phyloP scores from a whole-genome alignment of 2,888 invertebrate species.

The Drosophila kokeensis region DNA sequence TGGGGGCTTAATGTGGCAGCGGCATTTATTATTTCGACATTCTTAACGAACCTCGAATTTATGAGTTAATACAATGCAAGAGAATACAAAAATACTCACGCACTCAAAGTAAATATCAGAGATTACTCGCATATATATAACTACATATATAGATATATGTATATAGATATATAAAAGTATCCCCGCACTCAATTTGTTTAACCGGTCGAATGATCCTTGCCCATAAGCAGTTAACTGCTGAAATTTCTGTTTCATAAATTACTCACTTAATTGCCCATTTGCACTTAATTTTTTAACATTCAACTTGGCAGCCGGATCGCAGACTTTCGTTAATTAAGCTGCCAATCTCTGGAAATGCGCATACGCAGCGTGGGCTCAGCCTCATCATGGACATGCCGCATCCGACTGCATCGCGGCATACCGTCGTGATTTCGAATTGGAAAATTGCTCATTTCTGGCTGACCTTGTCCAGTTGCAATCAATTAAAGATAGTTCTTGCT shows the following conservation, averaged over 20 bases:
- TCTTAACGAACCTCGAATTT: constrained; percentile 82
- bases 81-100: constrained; percentile 51
- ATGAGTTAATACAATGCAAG: constrained; percentile 79
- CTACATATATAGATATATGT: background rate
- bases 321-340: constrained; percentile 68
- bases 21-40: constrained; percentile 83
- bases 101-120: constrained; percentile 24
- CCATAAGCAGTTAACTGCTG: constrained; percentile 53
- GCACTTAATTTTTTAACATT: constrained; percentile 75
- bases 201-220: constrained; percentile 64
- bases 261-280: constrained; percentile 76
- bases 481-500: constrained; percentile 13
- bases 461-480: constrained; percentile 47
- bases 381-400: background rate
- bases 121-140: constrained; percentile 4
- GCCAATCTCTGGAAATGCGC: constrained; percentile 55
- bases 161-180: background rate
- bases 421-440: background rate
- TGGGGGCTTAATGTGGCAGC: constrained; percentile 74
- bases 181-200: constrained; percentile 58
- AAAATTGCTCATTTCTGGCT: constrained; percentile 11
- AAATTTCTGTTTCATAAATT: constrained; percentile 73
- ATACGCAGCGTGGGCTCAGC: constrained; percentile 70
- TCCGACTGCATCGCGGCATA: background rate
- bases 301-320: constrained; percentile 18